phyloP scores from a whole-genome alignment of 2,113 vertebrate species.

The Siniperca chuatsi region DNA sequence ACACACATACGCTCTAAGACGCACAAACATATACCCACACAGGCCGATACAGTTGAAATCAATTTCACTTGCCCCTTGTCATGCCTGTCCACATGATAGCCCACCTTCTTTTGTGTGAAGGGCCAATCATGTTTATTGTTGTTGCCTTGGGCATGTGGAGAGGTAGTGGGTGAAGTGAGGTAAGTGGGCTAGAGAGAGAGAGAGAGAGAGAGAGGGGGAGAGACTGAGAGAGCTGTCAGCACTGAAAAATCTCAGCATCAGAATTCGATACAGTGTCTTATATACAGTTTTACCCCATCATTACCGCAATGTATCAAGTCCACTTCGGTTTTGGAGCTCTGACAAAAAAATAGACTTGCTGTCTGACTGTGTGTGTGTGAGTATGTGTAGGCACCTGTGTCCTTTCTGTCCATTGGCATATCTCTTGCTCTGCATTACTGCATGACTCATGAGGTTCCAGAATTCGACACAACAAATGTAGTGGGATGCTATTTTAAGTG shows the following conservation, averaged over 20 bases:
- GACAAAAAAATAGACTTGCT: slow-evolving; percentile 44
- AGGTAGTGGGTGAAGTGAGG: slow-evolving; percentile 70
- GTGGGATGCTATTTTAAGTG: slow-evolving; percentile 27
- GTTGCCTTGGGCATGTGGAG: slow-evolving; percentile 70
- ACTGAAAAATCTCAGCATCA: slow-evolving; percentile 60
- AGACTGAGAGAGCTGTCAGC: slow-evolving; percentile 44
- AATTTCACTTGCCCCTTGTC: slow-evolving; percentile 73
- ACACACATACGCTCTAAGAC: not conserved
- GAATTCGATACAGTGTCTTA: slow-evolving; percentile 56
- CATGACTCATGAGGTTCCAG: slow-evolving; percentile 44
- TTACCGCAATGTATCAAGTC: slow-evolving; percentile 61
- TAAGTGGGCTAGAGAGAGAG: slow-evolving; percentile 63
- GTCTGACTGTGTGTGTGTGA: slow-evolving; percentile 12
- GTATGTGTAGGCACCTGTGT: slow-evolving; percentile 27
- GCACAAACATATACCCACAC: slow-evolving; percentile 43
- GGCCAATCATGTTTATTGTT: slow-evolving; percentile 72
- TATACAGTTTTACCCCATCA: slow-evolving; percentile 53
- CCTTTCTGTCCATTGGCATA: slow-evolving; percentile 34
- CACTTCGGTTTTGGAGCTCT: slow-evolving; percentile 43
- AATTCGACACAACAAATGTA: slow-evolving; percentile 36
- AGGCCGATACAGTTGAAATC: slow-evolving; percentile 71
- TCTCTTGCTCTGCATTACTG: slow-evolving; percentile 22
- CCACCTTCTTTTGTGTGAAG: slow-evolving; percentile 64
- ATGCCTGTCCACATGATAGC: slow-evolving; percentile 70
- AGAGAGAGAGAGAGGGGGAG: not conserved